These are phyloP conservation scores for Sesamia inferens DNA, from an alignment of 2,888 invertebrate species.

Conservation along the genomic window DNA sequence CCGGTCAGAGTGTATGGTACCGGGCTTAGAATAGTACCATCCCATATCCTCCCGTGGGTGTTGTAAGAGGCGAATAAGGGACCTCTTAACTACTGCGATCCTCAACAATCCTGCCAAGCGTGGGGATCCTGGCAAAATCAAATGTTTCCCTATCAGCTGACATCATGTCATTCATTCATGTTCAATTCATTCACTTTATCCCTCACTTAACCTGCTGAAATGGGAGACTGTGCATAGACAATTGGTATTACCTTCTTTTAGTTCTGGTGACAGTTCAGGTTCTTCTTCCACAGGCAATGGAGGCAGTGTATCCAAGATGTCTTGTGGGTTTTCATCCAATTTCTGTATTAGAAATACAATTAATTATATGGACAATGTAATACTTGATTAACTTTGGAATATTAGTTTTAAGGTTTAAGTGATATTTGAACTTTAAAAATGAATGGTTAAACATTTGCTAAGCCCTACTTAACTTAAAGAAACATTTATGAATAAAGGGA, in stretches of 20 bases:
- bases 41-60: no score
- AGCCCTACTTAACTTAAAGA: no score
- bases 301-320: slow-evolving; percentile 87
- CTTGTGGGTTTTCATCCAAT: slow-evolving; percentile 82
- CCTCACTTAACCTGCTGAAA: neutral
- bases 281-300: slow-evolving; percentile 83
- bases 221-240: neutral
- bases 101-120: no score
- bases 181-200: neutral
- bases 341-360: slow-evolving; percentile 65
- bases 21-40: no score
- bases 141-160: neutral
- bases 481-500: no score
- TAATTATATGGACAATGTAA: neutral
- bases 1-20: neutral
- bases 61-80: no score
- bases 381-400: neutral
- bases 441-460: no score
- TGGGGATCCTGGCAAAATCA: no score
- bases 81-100: no score
- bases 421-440: no score
- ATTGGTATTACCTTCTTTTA: slow-evolving; percentile 91
- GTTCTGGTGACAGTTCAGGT: slow-evolving; percentile 90
- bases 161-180: neutral
- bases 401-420: no score